Evolutionary conservation across 2,113 vertebrate species (phyloP).

Genomic region (Periophthalmus modestus): DNA sequence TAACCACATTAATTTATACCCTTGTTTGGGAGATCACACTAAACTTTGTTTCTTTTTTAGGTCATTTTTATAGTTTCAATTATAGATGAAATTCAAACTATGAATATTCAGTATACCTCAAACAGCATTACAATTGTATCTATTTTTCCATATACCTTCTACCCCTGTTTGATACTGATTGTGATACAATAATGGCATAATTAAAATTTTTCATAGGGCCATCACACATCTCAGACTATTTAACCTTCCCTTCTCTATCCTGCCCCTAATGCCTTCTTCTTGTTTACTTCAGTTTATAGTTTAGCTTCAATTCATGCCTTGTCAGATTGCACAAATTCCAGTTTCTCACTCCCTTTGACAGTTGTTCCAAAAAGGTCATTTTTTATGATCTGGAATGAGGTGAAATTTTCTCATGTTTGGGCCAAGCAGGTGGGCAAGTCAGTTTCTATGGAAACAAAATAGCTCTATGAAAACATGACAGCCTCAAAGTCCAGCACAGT

Average conservation of each 20-base stretch:
- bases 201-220: no score
- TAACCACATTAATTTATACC: no score
- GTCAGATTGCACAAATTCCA: conserved; percentile 43
- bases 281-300: conserved; percentile 49
- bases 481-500: background rate
- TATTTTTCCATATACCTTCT: no score
- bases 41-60: no score
- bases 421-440: conserved; percentile 32
- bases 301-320: conserved; percentile 43
- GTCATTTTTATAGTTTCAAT: no score
- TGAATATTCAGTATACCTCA: no score
- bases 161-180: no score
- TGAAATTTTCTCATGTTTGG: conserved; percentile 25
- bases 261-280: conserved; percentile 21
- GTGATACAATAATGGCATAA: no score
- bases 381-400: conserved; percentile 34
- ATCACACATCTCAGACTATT: conserved; percentile 25
- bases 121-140: no score
- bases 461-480: conserved; percentile 38
- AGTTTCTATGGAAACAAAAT: conserved; percentile 39
- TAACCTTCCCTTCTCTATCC: conserved; percentile 28
- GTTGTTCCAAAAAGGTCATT: conserved; percentile 36
- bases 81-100: no score
- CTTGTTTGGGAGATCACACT: no score
- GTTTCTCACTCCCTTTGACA: conserved; percentile 22